Base-by-base conservation (phyloP, 2,888 invertebrate species). In the Odontomyia ornata region DNA sequence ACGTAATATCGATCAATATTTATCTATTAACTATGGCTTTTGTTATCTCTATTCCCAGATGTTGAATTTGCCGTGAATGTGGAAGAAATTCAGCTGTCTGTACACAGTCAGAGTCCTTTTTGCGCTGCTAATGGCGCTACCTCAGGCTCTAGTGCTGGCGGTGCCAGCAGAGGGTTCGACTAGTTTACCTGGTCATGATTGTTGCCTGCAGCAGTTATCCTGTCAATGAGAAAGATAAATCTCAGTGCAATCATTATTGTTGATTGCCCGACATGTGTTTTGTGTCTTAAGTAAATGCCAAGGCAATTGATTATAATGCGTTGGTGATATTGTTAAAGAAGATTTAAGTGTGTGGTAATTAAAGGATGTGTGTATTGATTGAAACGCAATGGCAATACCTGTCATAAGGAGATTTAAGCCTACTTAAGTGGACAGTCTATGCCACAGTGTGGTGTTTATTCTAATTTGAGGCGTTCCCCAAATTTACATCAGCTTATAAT, bases 1-100 rank as follows among this genome's bases (percentile, higher is more conserved):
- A 75, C 75, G 75, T 75, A 75, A 75, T 28, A 64, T 65, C 75
- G 75, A 75, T 75, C 64, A 75, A 75, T 75, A 75, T 75, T 75
- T 75, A 75, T 64, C 64, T 62, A 75, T 75, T 75, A 57, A 64
- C 75, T 65, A 25, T 75, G 75, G 60, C 62, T 60, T 72, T 52
- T 72, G 56, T 56, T 56, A 72, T 72, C 72, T 72, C 30, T 30
- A 56, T 25, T 30, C 18, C 28, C 4, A 72, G 28, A 71, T 71
- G 46, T 47, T 27, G 15, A 25, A 71, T 71, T 71, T 27, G n/a
- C 25, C 27, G 9, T 13, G 36, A 27, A 15, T 2, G 27, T 7
- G 23, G 30, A 25, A 30, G 27, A 27, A 71, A 18, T 43, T 36
- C 21, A 21, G 5, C 43, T 9, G 5, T 36, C 3, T 9, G 9